Evolutionary conservation across 2,113 vertebrate genomes (phyloP).

Genomic region (Mirza zaza): DNA sequence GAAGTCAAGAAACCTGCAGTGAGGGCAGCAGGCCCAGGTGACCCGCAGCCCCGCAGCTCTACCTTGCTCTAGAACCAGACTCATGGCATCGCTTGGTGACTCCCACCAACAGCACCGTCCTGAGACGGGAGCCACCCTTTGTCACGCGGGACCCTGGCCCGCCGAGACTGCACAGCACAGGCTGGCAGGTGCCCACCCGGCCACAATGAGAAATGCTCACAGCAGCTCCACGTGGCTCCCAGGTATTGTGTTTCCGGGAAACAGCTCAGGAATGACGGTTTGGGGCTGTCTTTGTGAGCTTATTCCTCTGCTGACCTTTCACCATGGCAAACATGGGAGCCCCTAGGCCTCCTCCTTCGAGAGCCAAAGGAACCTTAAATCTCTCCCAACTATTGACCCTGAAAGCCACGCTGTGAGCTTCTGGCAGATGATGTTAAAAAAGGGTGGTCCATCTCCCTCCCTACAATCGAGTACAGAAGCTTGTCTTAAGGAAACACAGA

Average conservation of each 20-base stretch:
- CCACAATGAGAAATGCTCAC: neutral
- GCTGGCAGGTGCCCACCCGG: neutral
- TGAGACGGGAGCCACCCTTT: neutral
- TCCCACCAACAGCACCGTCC: neutral
- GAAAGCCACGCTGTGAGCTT: neutral
- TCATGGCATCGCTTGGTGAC: accelerated
- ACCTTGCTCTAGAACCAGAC: neutral
- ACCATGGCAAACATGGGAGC: neutral
- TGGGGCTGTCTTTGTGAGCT: neutral
- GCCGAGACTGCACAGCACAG: neutral
- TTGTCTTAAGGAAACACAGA: neutral
- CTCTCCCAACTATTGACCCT: neutral
- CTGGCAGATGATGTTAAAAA: neutral
- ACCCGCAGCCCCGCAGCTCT: neutral
- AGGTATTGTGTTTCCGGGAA: neutral
- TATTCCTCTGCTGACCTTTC: neutral
- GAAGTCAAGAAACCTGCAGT: neutral
- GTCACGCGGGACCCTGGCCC: accelerated
- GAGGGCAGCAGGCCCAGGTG: neutral
- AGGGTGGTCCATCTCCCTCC: neutral
- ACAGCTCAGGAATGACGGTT: accelerated
- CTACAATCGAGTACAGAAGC: neutral
- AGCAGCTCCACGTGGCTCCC: accelerated
- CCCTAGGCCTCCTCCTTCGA: neutral
- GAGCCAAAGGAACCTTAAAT: neutral